Base-by-base conservation (phyloP, 2,888 invertebrate genomes). In the Cephus pulcher region DNA sequence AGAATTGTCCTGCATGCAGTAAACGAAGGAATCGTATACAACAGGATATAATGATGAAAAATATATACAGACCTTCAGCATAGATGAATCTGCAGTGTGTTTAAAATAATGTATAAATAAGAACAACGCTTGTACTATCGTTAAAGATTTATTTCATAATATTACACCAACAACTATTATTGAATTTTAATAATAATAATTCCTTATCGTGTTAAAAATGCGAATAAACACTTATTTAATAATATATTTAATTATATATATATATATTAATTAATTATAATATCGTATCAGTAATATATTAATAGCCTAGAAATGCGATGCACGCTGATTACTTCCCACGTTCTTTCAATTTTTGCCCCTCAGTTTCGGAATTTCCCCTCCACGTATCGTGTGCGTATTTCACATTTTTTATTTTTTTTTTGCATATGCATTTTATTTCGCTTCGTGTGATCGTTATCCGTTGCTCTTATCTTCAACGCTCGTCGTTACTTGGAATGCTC, bases 81-180 rank as follows among this genome's bases (percentile, higher is more conserved):
- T 23, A 56, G 23, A 23, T 1, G 40, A 23, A 23, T 15, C 40
- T 56, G 23, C 9, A 56, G 40, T 56, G 40, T 15, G 1, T 56
- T 23, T 56, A 9, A 40, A 23, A 56, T 23, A 56, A 40, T 40
- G 1, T 56, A 56, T 56, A 56, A 56, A 56, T 56, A 23, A 56
- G 6, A 9, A 56, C 40, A 23, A 23, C 6, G 23, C 40, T 56
- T 77, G 79, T 84, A 81, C 81, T 89, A 88, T 90, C 88, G 87
- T 90, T 90, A 91, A 90, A 90, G 90, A 90, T 91, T 90, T 91
- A 91, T 90, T 89, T 90, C 88, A 90, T 91, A 90, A 90, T 91
- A 90, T 91, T 90, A 91, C 91, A 90, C 91, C 90, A 90, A 91
- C 90, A 90, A 90, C 90, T 90, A 91, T 91, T 89, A 90, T 90